Conservation (phyloP, 2,797 vertebrate species). For the Euthynnus affinis region DNA sequence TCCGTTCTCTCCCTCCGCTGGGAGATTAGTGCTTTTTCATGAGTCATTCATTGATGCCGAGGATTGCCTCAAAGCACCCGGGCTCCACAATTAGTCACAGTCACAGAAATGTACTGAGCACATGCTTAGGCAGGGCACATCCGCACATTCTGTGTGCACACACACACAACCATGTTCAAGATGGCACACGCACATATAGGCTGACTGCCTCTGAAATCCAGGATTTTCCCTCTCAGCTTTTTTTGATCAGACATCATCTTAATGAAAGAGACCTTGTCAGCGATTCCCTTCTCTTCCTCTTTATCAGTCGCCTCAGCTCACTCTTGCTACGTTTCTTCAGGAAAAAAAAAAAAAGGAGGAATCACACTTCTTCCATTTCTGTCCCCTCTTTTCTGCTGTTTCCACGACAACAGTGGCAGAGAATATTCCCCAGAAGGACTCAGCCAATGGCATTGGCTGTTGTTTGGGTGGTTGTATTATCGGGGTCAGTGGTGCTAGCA, state of each 20-base stretch:
- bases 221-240: slow-evolving; percentile 54
- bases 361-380: slow-evolving; percentile 66
- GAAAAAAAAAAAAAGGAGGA: slow-evolving; percentile 38
- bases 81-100: slow-evolving; percentile 63
- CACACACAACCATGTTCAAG: slow-evolving; percentile 19
- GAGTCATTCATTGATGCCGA: slow-evolving; percentile 74
- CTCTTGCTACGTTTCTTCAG: slow-evolving; percentile 14
- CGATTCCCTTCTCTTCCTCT: slow-evolving; percentile 39
- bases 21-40: slow-evolving; percentile 76
- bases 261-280: slow-evolving; percentile 60
- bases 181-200: slow-evolving; percentile 12
- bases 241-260: slow-evolving; percentile 51
- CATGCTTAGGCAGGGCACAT: slow-evolving; percentile 33
- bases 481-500: slow-evolving; percentile 77
- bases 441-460: slow-evolving; percentile 76
- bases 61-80: slow-evolving; percentile 67
- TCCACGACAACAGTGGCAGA: slow-evolving; percentile 87
- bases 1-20: slow-evolving; percentile 39
- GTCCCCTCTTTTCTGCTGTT: slow-evolving; percentile 75
- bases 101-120: slow-evolving; percentile 53
- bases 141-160: slow-evolving; percentile 20
- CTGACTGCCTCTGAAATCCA: slow-evolving; percentile 34
- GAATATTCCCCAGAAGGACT: slow-evolving; percentile 72
- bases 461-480: slow-evolving; percentile 74
- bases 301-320: slow-evolving; percentile 39